These are phyloP conservation scores for Scatophagus argus DNA, from an alignment of 2,113 vertebrate species.

Conservation along the genomic window DNA sequence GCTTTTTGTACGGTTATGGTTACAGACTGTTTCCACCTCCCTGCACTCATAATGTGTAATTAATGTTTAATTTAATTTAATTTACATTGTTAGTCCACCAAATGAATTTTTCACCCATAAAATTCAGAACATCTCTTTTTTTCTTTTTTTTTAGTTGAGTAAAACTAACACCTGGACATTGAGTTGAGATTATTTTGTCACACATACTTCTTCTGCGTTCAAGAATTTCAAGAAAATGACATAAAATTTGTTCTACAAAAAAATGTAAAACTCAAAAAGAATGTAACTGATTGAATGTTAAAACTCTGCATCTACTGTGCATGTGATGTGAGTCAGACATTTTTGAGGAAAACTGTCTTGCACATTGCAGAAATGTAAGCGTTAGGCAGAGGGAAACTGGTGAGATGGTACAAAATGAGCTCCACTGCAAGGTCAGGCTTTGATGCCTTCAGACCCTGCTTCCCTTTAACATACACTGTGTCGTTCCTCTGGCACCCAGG, in stretches of 20 bases:
- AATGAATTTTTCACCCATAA: not conserved
- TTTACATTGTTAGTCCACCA: not conserved
- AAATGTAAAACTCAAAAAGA: not conserved
- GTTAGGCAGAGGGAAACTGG: constrained; percentile 5
- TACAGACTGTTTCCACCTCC: no score
- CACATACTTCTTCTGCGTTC: not conserved
- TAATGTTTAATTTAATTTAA: no score
- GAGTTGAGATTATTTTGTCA: constrained; percentile 6
- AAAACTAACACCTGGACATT: not conserved
- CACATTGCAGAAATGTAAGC: not conserved
- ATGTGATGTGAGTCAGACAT: not conserved
- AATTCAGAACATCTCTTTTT: not conserved
- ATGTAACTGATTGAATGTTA: not conserved
- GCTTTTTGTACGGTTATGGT: no score
- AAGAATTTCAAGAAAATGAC: not conserved
- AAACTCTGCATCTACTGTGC: not conserved
- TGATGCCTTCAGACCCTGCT: constrained; percentile 41
- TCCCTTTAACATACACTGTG: constrained; percentile 80
- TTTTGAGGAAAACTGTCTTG: constrained; percentile 29
- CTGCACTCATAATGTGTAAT: no score
- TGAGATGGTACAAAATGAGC: constrained; percentile 44
- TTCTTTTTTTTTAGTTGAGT: no score
- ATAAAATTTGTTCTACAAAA: no score
- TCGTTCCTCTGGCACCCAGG: constrained; percentile 50
- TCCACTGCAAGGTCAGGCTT: constrained; percentile 49